A percentile compares a stretch with the other conserved stretches of the same genome.
Evolutionary conservation across 2,888 invertebrate genomes (phyloP).

Genomic region (Poecilus cupreus): DNA sequence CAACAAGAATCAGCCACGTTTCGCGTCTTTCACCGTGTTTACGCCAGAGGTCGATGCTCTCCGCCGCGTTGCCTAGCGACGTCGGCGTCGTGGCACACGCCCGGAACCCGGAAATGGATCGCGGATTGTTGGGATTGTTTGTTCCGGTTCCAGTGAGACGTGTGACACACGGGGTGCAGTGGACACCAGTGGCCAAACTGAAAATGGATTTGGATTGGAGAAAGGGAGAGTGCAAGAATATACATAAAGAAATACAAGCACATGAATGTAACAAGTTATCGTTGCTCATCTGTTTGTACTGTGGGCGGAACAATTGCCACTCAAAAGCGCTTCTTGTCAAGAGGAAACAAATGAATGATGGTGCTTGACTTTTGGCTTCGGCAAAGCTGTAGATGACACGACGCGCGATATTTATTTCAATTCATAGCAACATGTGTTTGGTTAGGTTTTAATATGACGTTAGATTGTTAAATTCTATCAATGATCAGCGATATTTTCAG

Average conservation of each 20-base stretch:
- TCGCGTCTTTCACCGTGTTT: slow-evolving; percentile 2
- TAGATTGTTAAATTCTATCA: too few relatives aligned
- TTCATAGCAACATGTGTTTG: too few relatives aligned
- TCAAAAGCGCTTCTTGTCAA: not conserved
- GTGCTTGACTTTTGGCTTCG: not conserved
- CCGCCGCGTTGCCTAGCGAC: not conserved
- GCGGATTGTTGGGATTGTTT: slow-evolving; percentile 24
- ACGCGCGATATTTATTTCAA: not conserved
- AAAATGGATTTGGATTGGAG: too few relatives aligned
- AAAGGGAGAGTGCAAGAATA: too few relatives aligned
- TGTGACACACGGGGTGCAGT: too few relatives aligned
- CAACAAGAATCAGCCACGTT: not conserved
- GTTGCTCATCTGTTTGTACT: not conserved
- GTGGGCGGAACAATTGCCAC: slow-evolving; percentile 14
- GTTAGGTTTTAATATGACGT: too few relatives aligned
- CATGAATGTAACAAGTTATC: not conserved
- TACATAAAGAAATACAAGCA: too few relatives aligned
- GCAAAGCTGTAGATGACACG: not conserved
- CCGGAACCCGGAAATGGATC: slow-evolving; percentile 34
- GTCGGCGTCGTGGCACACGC: slow-evolving; percentile 13
- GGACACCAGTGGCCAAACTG: too few relatives aligned
- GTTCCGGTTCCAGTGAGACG: not conserved
- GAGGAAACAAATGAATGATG: slow-evolving; percentile 1
- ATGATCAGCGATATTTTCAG: too few relatives aligned
- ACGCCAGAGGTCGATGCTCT: slow-evolving; percentile 16